Conservation (phyloP, 2,113 vertebrate species). For the Uria lomvia region DNA sequence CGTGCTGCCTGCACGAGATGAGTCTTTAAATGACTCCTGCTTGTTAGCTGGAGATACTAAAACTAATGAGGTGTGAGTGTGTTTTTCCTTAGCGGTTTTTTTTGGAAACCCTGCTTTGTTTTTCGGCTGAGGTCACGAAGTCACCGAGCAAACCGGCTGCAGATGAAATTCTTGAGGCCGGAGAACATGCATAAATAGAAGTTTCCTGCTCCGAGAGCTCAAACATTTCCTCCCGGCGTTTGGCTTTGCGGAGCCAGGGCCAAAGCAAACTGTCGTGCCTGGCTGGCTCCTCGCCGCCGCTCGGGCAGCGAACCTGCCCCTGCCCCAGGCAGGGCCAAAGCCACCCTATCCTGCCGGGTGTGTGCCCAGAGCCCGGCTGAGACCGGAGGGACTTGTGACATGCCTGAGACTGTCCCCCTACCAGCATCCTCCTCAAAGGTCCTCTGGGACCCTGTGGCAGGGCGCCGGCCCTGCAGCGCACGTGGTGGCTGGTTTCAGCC, state of each 20-base stretch:
- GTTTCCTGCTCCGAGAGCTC: constrained; percentile 58
- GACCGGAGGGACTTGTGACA: not conserved
- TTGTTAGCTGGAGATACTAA: constrained; percentile 46
- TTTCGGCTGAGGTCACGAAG: constrained; percentile 59
- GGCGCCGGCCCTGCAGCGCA: not conserved
- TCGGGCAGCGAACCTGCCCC: not conserved
- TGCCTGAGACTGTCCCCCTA: not conserved
- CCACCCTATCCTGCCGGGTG: not conserved
- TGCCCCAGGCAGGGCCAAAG: not conserved
- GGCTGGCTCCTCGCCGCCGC: not conserved
- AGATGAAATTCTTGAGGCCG: constrained; percentile 60
- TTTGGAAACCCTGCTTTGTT: constrained; percentile 60
- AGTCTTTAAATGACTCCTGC: constrained; percentile 47
- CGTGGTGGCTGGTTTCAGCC: not conserved
- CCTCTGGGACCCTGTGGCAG: not conserved
- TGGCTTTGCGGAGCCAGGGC: not conserved
- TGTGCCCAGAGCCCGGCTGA: not conserved
- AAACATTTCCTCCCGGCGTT: constrained; percentile 55
- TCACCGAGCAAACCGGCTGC: constrained; percentile 36
- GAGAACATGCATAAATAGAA: constrained; percentile 62
- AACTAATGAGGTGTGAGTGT: constrained; percentile 48
- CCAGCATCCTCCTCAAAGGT: not conserved
- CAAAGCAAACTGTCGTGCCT: constrained; percentile 23
- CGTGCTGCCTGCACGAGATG: fast-evolving
- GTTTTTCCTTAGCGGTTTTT: not conserved